phyloP scores from a whole-genome alignment of 2,113 vertebrate species.

The Synodontis membranacea region DNA sequence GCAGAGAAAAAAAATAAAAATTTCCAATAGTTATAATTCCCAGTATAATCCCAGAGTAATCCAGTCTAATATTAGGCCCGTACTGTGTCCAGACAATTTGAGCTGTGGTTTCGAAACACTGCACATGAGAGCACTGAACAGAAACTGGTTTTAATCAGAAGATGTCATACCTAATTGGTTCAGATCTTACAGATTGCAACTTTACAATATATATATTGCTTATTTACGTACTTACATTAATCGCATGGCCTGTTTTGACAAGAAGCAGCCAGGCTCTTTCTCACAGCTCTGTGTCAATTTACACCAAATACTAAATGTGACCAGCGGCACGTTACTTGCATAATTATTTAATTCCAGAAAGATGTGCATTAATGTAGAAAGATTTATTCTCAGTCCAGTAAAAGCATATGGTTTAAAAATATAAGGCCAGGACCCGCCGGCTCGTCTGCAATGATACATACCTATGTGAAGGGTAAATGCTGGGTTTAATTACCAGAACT shows the following conservation, averaged over 20 bases:
- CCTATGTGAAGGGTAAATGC: constrained; percentile 36
- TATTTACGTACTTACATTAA: not conserved
- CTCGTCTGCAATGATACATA: constrained; percentile 24
- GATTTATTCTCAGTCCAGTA: constrained; percentile 17
- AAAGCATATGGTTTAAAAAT: constrained; percentile 13
- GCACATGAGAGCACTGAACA: not conserved
- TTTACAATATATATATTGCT: not conserved
- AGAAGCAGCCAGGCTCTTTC: not conserved
- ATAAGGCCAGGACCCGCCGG: constrained; percentile 11
- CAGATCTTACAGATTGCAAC: not conserved
- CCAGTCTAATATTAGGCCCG: not conserved
- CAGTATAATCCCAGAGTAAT: not conserved
- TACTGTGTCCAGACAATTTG: not conserved
- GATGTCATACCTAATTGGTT: not conserved
- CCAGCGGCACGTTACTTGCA: not conserved
- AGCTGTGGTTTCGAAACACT: not conserved
- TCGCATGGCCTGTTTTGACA: not conserved
- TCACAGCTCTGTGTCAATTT: constrained; percentile 1
- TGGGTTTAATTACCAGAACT: constrained; percentile 49
- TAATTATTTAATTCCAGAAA: constrained; percentile 2
- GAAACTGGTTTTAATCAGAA: not conserved
- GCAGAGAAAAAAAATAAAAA: not conserved
- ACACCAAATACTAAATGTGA: constrained; percentile 20
- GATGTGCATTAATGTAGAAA: not conserved
- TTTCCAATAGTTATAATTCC: constrained; percentile 11